A percentile compares a stretch with the other conserved stretches of the same genome.
These are phyloP conservation scores for Brenthis daphne DNA, from an alignment of 2,888 invertebrate genomes.

Conservation along the genomic window DNA sequence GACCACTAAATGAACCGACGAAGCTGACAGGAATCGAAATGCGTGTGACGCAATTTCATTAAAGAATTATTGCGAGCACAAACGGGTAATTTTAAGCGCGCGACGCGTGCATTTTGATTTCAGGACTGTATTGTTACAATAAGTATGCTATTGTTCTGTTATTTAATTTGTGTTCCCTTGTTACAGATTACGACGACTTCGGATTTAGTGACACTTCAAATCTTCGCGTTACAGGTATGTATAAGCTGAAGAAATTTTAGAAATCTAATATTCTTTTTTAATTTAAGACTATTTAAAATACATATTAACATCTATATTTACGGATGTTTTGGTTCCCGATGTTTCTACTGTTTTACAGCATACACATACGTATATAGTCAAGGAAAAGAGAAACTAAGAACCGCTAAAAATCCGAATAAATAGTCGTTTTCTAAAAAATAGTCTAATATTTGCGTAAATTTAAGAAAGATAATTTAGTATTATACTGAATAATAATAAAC, in stretches of 20 bases:
- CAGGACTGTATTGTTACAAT: conserved; percentile 19
- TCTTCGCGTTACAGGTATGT: not conserved
- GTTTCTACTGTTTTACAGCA: too few species aligned
- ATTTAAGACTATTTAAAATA: too few species aligned
- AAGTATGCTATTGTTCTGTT: conserved; percentile 14
- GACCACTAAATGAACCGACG: conserved; percentile 62
- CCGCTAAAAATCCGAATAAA: too few species aligned
- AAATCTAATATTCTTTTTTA: too few species aligned
- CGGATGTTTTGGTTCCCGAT: too few species aligned
- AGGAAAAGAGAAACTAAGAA: too few species aligned
- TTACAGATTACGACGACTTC: conserved; percentile 5
- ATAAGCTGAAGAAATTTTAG: not conserved
- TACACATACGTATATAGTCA: too few species aligned
- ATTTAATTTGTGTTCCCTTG: conserved; percentile 4
- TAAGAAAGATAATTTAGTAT: too few species aligned
- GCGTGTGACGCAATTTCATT: conserved; percentile 43
- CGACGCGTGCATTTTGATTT: conserved; percentile 33
- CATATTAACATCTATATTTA: too few species aligned
- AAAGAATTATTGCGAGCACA: conserved; percentile 40
- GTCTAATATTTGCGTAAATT: too few species aligned
- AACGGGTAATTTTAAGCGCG: conserved; percentile 28
- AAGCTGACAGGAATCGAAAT: conserved; percentile 56
- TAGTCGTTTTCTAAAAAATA: too few species aligned
- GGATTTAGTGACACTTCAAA: not conserved
- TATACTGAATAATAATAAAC: too few species aligned